Evolutionary conservation across 2,113 vertebrate species (phyloP).

Genomic region (Pycnonotus jocosus): DNA sequence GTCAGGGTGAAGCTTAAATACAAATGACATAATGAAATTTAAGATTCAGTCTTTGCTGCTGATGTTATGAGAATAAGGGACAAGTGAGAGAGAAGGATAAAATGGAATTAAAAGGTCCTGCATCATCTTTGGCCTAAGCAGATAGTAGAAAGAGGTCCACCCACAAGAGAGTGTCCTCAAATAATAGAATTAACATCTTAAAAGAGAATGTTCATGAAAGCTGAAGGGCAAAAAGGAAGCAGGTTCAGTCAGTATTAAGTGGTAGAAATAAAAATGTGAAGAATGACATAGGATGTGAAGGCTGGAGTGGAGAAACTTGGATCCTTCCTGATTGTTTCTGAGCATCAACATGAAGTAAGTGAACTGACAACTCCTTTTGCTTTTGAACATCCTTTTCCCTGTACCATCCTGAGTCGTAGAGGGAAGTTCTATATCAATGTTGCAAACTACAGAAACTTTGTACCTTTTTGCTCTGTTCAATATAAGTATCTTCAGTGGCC

Average conservation of each 20-base stretch:
- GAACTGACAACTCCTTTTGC: not conserved
- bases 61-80: not conserved
- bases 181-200: not conserved
- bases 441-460: not conserved
- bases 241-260: not conserved
- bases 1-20: not conserved
- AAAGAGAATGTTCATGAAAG: not conserved
- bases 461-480: not conserved
- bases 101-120: not conserved
- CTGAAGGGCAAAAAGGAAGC: not conserved
- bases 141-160: not conserved
- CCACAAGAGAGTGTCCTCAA: not conserved
- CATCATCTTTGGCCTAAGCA: not conserved
- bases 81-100: not conserved
- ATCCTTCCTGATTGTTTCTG: not conserved
- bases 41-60: not conserved
- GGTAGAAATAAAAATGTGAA: not conserved
- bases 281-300: not conserved
- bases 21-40: not conserved
- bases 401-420: not conserved
- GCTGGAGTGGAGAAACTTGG: not conserved
- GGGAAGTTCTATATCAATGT: not conserved
- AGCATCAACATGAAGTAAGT: not conserved
- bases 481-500: not conserved
- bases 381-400: not conserved